Evolutionary conservation across 2,113 vertebrate genomes (phyloP).

Genomic region (Otocyon megalotis): DNA sequence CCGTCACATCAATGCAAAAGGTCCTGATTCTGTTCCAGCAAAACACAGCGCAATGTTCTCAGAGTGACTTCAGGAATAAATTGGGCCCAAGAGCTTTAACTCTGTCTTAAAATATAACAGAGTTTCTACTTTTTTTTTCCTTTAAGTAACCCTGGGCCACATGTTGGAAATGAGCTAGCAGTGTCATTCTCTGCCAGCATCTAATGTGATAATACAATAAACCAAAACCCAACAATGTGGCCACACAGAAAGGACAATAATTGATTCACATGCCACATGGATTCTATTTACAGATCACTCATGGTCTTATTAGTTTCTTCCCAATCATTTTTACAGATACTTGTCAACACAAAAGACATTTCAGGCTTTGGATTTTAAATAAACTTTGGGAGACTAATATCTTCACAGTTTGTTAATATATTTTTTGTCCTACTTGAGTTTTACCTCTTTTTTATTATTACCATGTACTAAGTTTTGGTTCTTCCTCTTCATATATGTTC

Average conservation of each 20-base stretch:
- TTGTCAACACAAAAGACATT: constrained; percentile 70
- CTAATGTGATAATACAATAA: constrained; percentile 38
- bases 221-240: constrained; percentile 11
- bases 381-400: constrained; percentile 71
- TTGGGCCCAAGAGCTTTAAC: constrained; percentile 73
- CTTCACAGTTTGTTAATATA: constrained; percentile 74
- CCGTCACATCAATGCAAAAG: constrained; percentile 68
- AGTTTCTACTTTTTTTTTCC: constrained; percentile 31
- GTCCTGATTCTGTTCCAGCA: constrained; percentile 76
- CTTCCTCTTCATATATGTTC: not conserved
- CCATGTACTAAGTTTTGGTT: constrained; percentile 44
- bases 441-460: constrained; percentile 63
- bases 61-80: constrained; percentile 71
- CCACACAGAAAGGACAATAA: constrained; percentile 22
- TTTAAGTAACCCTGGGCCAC: constrained; percentile 67
- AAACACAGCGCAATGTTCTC: constrained; percentile 69
- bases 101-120: constrained; percentile 78
- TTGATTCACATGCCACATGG: not conserved
- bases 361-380: constrained; percentile 67
- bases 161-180: constrained; percentile 67
- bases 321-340: constrained; percentile 6
- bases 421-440: constrained; percentile 81
- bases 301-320: not conserved
- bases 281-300: constrained; percentile 3
- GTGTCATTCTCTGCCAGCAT: constrained; percentile 57